Conservation (phyloP, 2,797 vertebrate species). For the Hirundo rustica region DNA sequence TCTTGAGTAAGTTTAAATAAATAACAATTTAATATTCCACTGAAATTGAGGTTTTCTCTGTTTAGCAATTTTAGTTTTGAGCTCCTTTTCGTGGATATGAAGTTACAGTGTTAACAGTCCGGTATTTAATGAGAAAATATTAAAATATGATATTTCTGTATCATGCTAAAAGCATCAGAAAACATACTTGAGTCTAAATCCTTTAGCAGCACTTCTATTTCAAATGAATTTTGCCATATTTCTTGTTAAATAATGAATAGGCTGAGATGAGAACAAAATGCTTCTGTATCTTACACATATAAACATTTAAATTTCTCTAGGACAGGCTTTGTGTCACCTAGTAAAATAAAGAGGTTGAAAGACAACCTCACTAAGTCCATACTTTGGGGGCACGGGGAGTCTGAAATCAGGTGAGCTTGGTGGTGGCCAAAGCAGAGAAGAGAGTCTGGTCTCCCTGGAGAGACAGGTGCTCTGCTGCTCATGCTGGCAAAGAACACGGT, state of each 20-base stretch:
- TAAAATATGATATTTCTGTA: background rate
- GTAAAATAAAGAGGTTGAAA: background rate
- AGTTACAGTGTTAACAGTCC: background rate
- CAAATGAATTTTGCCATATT: background rate
- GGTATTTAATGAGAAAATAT: background rate
- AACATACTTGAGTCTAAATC: background rate
- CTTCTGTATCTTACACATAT: background rate
- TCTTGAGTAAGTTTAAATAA: background rate
- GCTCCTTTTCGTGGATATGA: background rate
- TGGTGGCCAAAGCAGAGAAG: background rate
- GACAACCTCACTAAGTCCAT: background rate
- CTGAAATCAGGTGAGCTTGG: background rate
- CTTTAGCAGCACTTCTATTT: background rate
- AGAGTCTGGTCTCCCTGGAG: background rate
- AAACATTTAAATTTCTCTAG: background rate
- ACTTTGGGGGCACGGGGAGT: background rate
- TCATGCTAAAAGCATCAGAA: background rate
- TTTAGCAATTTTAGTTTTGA: background rate
- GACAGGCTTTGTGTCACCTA: background rate
- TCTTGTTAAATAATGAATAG: background rate
- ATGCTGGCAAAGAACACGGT: accelerated
- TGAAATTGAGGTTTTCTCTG: background rate
- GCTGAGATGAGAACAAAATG: background rate
- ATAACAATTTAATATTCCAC: background rate
- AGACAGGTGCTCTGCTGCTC: background rate